Conservation (phyloP, 2,888 invertebrate genomes). For the Labia minor region DNA sequence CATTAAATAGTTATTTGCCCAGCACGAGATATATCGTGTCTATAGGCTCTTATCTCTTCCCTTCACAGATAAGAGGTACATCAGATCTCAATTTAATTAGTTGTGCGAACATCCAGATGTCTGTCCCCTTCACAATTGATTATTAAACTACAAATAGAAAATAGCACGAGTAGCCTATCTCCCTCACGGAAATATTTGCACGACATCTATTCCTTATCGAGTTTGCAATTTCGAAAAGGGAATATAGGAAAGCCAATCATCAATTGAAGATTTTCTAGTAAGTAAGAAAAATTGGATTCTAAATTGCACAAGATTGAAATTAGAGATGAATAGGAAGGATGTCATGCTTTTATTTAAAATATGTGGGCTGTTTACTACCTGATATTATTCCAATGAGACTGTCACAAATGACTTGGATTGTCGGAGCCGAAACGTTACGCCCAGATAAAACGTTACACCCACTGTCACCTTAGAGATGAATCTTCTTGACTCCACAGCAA, state of each 20-base stretch:
- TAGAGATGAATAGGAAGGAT: not conserved
- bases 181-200: not conserved
- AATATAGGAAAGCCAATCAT: not conserved
- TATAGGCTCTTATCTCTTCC: not conserved
- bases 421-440: conserved; percentile 3
- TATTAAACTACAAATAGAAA: not conserved
- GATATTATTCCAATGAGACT: not conserved
- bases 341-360: not conserved
- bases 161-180: not conserved
- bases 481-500: not conserved
- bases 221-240: not conserved
- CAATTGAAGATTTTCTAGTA: not conserved
- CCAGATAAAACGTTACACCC: conserved; percentile 1
- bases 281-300: not conserved
- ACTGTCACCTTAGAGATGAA: not conserved
- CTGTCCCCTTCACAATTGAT: not conserved
- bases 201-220: not conserved
- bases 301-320: not conserved
- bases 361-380: not conserved
- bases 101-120: not conserved
- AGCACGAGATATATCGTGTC: not conserved
- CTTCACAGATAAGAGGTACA: not conserved
- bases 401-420: not conserved
- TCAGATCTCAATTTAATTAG: not conserved
- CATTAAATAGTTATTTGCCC: not conserved